A percentile compares a stretch with the other conserved stretches of the same genome.
These are phyloP conservation scores for Myotis lucifugus DNA, from an alignment of 2,113 vertebrate genomes.

Conservation along the genomic window DNA sequence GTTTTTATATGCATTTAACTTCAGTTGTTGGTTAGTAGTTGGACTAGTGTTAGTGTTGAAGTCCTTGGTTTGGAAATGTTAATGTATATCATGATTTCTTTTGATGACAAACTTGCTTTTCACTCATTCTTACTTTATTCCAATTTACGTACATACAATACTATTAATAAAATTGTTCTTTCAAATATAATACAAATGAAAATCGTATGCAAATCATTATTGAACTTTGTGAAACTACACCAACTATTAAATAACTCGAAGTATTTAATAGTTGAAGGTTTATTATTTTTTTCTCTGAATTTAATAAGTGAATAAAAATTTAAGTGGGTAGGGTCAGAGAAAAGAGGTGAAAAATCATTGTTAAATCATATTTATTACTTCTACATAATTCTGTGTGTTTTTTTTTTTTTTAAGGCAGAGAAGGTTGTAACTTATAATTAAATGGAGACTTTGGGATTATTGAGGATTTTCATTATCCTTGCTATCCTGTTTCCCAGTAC, in stretches of 20 bases:
- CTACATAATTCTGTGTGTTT: background rate
- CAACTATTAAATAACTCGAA: background rate
- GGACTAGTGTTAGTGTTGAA: background rate
- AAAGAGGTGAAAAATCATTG: slow-evolving; percentile 34
- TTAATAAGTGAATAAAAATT: slow-evolving; percentile 47
- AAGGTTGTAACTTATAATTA: slow-evolving; percentile 7
- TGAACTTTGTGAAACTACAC: background rate
- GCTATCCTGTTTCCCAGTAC: slow-evolving; percentile 54
- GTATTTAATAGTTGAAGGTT: background rate
- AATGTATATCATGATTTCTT: slow-evolving; percentile 32
- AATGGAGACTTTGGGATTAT: slow-evolving; percentile 41
- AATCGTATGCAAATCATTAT: background rate
- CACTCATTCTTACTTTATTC: slow-evolving; percentile 17
- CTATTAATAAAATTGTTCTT: slow-evolving; percentile 24
- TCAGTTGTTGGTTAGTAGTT: background rate
- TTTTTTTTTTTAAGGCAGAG: slow-evolving; percentile 30
- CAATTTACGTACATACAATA: background rate
- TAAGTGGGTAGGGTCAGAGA: background rate
- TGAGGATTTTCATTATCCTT: slow-evolving; percentile 37
- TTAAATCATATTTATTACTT: slow-evolving; percentile 29
- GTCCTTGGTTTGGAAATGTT: slow-evolving; percentile 2
- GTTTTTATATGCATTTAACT: background rate
- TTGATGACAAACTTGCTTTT: slow-evolving; percentile 30
- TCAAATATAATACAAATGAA: background rate
- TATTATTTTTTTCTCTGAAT: slow-evolving; percentile 30